Evolutionary conservation across 2,113 vertebrate species (phyloP).

Genomic region (Brevimyrus niger): DNA sequence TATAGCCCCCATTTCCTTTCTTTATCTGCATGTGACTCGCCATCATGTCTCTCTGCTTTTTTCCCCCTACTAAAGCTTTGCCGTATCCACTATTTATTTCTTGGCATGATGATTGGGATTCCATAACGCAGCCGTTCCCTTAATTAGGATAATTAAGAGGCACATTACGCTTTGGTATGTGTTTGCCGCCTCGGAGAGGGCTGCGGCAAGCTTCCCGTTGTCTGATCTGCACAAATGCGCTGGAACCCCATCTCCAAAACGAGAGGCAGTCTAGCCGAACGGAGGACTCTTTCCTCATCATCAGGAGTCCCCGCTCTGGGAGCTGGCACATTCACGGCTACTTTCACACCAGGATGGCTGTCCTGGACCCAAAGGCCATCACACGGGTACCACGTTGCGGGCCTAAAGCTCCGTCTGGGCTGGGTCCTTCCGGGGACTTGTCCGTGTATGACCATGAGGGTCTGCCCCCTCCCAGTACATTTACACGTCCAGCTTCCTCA

Average conservation of each 20-base stretch:
- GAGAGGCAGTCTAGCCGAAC: background rate
- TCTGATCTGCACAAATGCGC: background rate
- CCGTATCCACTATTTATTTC: background rate
- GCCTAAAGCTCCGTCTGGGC: background rate
- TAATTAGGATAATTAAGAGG: conserved; percentile 20
- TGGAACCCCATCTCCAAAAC: background rate
- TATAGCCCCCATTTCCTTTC: background rate
- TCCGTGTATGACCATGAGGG: background rate
- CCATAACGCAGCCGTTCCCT: background rate
- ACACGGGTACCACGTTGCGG: background rate
- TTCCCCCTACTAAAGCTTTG: background rate
- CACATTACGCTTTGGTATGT: background rate
- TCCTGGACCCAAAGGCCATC: background rate
- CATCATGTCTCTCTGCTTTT: background rate
- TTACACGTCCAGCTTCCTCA: background rate
- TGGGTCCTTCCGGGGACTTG: background rate
- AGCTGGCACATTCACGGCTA: background rate
- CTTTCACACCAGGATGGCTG: background rate
- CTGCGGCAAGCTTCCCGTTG: background rate
- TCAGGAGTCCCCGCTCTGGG: background rate
- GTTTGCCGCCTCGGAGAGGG: background rate
- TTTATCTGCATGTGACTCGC: background rate
- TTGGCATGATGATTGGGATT: conserved; percentile 9
- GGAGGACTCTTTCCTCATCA: background rate
- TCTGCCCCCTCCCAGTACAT: background rate